A percentile compares a stretch with the other conserved stretches of the same genome.
Conservation (phyloP, 2,797 vertebrate species). For the Hephaestus fuliginosus region DNA sequence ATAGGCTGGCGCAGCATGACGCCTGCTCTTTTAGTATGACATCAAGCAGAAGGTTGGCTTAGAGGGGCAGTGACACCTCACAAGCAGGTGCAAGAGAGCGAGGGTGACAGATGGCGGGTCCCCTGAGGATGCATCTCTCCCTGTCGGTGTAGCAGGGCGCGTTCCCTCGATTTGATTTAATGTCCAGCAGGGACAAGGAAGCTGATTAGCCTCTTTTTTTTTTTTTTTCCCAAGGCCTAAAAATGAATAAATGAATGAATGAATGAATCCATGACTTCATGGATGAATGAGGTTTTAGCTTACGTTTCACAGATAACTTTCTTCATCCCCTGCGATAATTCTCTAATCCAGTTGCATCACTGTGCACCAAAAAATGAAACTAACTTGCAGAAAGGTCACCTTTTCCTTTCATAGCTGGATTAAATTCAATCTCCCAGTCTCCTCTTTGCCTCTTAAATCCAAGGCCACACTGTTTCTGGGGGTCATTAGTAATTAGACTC, state of each 20-base stretch:
- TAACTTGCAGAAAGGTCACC: conserved; percentile 79
- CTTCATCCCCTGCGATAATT: conserved; percentile 68
- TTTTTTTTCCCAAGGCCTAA: conserved; percentile 23
- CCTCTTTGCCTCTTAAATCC: conserved; percentile 76
- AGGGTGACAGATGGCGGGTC: conserved; percentile 72
- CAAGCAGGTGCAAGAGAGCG: conserved; percentile 64
- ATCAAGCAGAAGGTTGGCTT: conserved; percentile 65
- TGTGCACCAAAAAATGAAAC: conserved; percentile 70
- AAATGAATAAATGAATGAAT: conserved; percentile 49
- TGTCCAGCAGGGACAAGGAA: conserved; percentile 51
- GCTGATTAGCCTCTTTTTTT: conserved; percentile 54
- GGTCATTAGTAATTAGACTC: conserved; percentile 79
- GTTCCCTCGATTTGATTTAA: conserved; percentile 52
- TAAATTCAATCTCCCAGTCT: conserved; percentile 77
- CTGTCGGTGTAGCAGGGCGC: conserved; percentile 21
- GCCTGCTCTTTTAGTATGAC: conserved; percentile 62
- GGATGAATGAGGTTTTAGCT: conserved; percentile 54
- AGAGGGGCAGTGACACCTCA: conserved; percentile 57
- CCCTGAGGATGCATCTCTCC: conserved; percentile 53
- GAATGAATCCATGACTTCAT: conserved; percentile 42
- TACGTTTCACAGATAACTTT: conserved; percentile 60
- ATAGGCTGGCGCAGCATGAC: conserved; percentile 33
- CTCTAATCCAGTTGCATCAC: conserved; percentile 80
- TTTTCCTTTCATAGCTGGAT: conserved; percentile 69
- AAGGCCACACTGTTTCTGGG: conserved; percentile 70